Conservation (phyloP, 2,888 invertebrate genomes). For the Hirudinaria manillensis region DNA sequence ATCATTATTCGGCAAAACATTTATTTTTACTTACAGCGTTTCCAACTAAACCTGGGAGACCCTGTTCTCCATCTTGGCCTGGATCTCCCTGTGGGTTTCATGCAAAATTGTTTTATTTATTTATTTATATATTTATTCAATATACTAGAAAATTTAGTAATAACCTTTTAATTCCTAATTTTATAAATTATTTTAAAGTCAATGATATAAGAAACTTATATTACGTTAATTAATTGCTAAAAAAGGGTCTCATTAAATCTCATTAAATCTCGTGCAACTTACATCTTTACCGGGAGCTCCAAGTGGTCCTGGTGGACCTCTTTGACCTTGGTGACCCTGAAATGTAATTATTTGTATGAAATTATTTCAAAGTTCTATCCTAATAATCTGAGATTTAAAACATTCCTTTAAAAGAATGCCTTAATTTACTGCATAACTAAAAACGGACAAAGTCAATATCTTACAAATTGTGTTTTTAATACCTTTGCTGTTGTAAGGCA, state of each 20-base stretch:
- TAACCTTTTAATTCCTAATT: too few species aligned
- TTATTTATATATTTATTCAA: not conserved
- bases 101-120: too few species aligned
- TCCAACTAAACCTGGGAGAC: conserved; percentile 34
- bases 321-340: conserved; percentile 35
- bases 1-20: not conserved
- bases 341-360: not conserved
- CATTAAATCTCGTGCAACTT: not conserved
- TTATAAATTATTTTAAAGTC: not conserved
- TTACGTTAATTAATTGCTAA: not conserved
- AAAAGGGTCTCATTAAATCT: not conserved
- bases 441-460: too few species aligned
- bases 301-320: conserved; percentile 35
- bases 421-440: too few species aligned
- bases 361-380: too few species aligned
- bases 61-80: conserved; percentile 35
- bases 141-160: too few species aligned
- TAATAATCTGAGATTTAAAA: too few species aligned
- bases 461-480: too few species aligned
- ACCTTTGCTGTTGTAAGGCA: too few species aligned
- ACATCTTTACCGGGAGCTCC: conserved; percentile 36
- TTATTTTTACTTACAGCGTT: conserved; percentile 29
- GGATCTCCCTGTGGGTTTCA: conserved; percentile 33
- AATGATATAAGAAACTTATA: not conserved
- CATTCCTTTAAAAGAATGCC: too few species aligned